These are phyloP conservation scores for Euschistus heros DNA, from an alignment of 1,140 invertebrate species.

Conservation along the genomic window DNA sequence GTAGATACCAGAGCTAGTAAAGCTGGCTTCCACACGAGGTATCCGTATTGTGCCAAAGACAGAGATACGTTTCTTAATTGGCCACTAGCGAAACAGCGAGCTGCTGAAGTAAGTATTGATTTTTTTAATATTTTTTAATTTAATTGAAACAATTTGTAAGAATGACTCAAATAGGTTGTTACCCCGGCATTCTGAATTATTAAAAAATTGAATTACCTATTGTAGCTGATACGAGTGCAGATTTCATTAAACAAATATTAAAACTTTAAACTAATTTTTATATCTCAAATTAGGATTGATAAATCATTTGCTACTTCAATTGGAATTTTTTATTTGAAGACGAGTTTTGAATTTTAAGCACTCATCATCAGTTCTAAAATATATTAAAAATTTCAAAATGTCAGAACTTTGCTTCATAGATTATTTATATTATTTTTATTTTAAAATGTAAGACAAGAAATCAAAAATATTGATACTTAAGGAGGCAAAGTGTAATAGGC, in stretches of 20 bases:
- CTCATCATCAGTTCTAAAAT: too few relatives aligned
- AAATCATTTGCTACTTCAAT: too few relatives aligned
- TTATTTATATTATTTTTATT: too few relatives aligned
- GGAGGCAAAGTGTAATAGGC: too few relatives aligned
- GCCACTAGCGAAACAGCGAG: constrained; percentile 19
- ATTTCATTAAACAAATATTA: background rate
- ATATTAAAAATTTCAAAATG: too few relatives aligned
- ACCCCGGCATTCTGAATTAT: background rate
- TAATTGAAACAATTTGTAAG: background rate
- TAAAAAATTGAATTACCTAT: background rate
- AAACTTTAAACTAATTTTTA: background rate
- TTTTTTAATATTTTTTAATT: background rate
- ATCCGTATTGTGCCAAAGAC: constrained; percentile 23
- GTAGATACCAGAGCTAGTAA: constrained; percentile 1
- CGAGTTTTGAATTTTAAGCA: too few relatives aligned
- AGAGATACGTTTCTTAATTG: constrained; percentile 10
- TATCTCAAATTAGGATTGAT: too few relatives aligned
- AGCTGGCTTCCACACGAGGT: background rate
- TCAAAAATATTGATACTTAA: too few relatives aligned
- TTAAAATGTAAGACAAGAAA: too few relatives aligned
- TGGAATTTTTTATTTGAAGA: too few relatives aligned
- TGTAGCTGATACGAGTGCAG: background rate
- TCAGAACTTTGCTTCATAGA: too few relatives aligned
- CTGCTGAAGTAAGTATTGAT: constrained; percentile 17
- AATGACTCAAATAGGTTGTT: too few relatives aligned